Base-by-base conservation (phyloP, 2,113 vertebrate genomes). In the Percopsis transmontana region DNA sequence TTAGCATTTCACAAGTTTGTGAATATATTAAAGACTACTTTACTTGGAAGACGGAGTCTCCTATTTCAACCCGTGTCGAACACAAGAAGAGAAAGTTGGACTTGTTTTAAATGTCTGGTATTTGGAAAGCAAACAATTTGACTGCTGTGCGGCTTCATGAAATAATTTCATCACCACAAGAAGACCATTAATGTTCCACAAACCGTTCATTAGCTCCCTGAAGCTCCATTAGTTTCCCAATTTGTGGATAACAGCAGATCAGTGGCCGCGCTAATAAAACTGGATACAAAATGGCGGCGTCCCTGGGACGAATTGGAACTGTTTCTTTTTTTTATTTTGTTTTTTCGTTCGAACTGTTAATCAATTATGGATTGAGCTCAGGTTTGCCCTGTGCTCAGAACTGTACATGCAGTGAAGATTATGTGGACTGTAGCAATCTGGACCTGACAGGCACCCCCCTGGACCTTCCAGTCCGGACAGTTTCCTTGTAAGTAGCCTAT, bases 271-370 rank as follows among this genome's bases (percentile, higher is more conserved):
- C 86, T 87, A 78, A 82, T 88, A 83, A 85, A 88, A 73, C 89
- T 91, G 91, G 94, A 93, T 93, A 95, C 94, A 97, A 95, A 94
- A 98, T 98, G 96, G 95, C 95, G 92, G 93, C 92, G 87, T 81
- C 91, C 72, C 77, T 74, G 88, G 91, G 92, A 91, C 88, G 81
- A 72, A 83, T 86, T 77, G 90, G 93, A 89, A 88, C 74, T 62
- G 73, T 84, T 72, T 87, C 65, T 68, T 76, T 62, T 57, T 85
- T 91, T 76, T 89, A 88, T 72, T 81, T 89, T 60, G 72, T 91
- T 68, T 73, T 89, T 27, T 75, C 84, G 48, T 12, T 92, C 60
- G 66, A 79, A 82, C 78, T 91, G 64, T 60, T 85, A 0, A 15
- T 52, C 67, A 44, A 60, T 38, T 18, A 14, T 61, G 84, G 84